phyloP scores from a whole-genome alignment of 2,113 vertebrate species.

The Gopherus flavomarginatus region DNA sequence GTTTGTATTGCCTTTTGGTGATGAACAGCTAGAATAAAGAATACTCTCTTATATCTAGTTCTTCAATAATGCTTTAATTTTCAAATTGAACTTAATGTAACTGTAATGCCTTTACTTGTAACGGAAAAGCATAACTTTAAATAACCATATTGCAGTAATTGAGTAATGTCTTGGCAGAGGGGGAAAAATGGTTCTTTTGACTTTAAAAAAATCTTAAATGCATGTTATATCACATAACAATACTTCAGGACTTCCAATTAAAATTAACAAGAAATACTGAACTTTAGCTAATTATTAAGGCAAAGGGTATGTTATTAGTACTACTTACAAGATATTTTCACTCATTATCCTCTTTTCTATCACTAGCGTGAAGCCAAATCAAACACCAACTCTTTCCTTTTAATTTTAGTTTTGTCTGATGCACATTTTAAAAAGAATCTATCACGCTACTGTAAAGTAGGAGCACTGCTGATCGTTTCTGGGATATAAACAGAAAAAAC shows the following conservation, averaged over 20 bases:
- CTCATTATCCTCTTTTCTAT: background rate
- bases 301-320: background rate
- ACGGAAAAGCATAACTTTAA: background rate
- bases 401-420: constrained; percentile 28
- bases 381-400: constrained; percentile 24
- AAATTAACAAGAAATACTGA: background rate
- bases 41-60: rapidly evolving
- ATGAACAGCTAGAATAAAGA: background rate
- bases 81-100: background rate
- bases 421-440: background rate
- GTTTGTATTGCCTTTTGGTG: background rate
- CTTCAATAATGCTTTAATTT: background rate
- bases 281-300: background rate
- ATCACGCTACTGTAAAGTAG: background rate
- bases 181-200: rapidly evolving
- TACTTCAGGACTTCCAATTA: background rate
- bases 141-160: background rate
- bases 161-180: rapidly evolving
- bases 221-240: background rate
- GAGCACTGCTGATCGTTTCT: background rate
- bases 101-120: background rate
- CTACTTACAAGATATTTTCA: background rate
- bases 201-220: background rate
- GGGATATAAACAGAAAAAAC: background rate
- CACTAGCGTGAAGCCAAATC: constrained; percentile 36